Base-by-base conservation (phyloP, 2,113 vertebrate genomes). In the Macroglossus sobrinus region DNA sequence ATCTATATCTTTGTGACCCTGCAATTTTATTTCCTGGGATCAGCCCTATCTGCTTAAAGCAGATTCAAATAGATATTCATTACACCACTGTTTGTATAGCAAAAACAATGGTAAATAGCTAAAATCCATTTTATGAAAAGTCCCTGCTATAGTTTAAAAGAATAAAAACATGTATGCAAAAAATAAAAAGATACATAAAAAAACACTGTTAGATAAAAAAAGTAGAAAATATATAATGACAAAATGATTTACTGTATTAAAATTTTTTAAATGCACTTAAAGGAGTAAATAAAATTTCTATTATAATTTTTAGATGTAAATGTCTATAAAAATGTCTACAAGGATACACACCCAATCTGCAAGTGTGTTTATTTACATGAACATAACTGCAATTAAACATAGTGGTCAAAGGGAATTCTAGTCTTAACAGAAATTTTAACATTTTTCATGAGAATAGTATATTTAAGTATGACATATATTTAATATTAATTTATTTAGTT, bases 341-440 rank as follows among this genome's bases (percentile, higher is more conserved):
- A 81, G n/a, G 33, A 86, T 84, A 93, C 3, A 96, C 4, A 61
- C 5, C 7, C 50, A 96, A 71, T 18, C 28, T 76, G 47, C 11
- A 91, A 55, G 14, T 69, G 21, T 78, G 55, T 78, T 69, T 63
- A 82, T 33, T 53, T 57, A 85, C 28, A 84, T 40, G 45, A 35
- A 90, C 12, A 43, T 40, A 35, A 76, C 12, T 57, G 4, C 6
- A 85, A 95, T 50, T 93, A 95, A 91, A 87, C 16, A 40, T 40
- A 81, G n/a, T 30, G 2, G 59, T 86, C 40, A 84, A 93, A 91
- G 22, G 11, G 82, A 91, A 91, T 72, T 91, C 43, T 84, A 90
- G 43, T 57, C 28, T 38, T 95, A 90, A 92, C 18, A 30, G 21
- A 22, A 91, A 93, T 93, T 84, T 95, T 78, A 95, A 61, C 35